These are phyloP conservation scores for Mastomys coucha DNA, from an alignment of 2,113 vertebrate genomes.

Conservation along the genomic window DNA sequence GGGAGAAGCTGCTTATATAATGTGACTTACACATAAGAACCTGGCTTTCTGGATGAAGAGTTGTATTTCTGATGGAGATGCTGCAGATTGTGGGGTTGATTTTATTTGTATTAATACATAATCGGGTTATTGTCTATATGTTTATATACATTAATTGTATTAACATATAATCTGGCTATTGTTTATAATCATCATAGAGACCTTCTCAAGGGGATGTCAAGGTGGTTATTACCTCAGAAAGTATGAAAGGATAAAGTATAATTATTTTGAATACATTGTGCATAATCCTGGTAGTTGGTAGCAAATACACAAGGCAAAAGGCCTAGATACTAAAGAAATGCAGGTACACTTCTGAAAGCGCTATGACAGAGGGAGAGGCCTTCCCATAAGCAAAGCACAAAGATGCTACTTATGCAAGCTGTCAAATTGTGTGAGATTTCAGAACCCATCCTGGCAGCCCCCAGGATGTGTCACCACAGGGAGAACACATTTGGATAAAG, in stretches of 20 bases:
- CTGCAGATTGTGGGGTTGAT: neutral
- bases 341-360: fast-evolving
- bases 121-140: neutral
- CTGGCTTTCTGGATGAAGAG: neutral
- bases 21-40: fast-evolving
- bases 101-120: neutral
- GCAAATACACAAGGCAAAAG: neutral
- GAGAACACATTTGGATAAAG: neutral
- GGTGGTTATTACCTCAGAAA: neutral
- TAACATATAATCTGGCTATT: neutral
- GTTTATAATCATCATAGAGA: neutral
- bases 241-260: neutral
- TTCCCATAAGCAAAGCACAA: neutral
- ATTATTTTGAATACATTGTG: neutral
- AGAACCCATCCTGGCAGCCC: neutral
- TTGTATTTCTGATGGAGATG: too few species aligned
- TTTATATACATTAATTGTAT: neutral
- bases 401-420: neutral
- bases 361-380: neutral
- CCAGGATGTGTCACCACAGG: neutral
- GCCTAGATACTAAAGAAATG: neutral
- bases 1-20: too few species aligned
- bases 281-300: neutral
- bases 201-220: neutral
- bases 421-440: neutral